Evolutionary conservation across 2,797 vertebrate species (phyloP), one percentile per base, ranked within the genome.

Genomic region (Xiphorhynchus erythropygius): DNA sequence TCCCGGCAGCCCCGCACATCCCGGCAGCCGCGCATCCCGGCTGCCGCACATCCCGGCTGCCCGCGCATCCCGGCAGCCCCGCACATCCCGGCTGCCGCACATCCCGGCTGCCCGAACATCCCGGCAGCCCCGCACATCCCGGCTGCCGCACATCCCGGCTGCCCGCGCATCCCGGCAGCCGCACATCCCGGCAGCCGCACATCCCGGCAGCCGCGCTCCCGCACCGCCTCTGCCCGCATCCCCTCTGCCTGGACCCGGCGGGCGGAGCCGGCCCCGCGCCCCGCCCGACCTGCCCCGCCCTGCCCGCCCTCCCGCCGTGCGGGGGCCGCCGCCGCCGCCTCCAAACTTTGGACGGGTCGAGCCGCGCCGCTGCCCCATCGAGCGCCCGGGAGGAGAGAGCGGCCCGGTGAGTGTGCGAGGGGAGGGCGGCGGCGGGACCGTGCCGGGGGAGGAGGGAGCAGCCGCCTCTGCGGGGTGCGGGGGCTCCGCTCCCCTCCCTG

Each of bases 321-420:
- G 60, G 84, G 21, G 60, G 11, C 37, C 22, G 39, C 63, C 46
- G 32, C 56, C 32, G 27, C 14, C 33, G 32, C 68, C 64, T 44
- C 69, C 79, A 73, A 94, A 94, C 78, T 94, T 94, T 76, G 3
- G 49, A 62, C 64, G 86, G 91, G 33, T 35, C 28, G 46, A 2
- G 56, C 63, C 4, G 53, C 3, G 62, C 25, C 17, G 41, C 50
- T 64, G 59, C 46, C 47, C 74, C 52, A 9, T 41, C 68, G 47
- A 13, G 35, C 41, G 52, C 8, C 56, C 4, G 37, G 25, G 28
- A 83, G 68, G 68, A 70, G n/a, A 41, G 57, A 60, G 63, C 13
- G 32, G 15, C 8, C 11, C 46, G 84, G 92, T 88, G 70, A 91
- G 89, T 82, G 60, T 35, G 89, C 27, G 41, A 24, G 42, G 53